phyloP scores from a whole-genome alignment of 2,113 vertebrate species.

The Bos javanicus region DNA sequence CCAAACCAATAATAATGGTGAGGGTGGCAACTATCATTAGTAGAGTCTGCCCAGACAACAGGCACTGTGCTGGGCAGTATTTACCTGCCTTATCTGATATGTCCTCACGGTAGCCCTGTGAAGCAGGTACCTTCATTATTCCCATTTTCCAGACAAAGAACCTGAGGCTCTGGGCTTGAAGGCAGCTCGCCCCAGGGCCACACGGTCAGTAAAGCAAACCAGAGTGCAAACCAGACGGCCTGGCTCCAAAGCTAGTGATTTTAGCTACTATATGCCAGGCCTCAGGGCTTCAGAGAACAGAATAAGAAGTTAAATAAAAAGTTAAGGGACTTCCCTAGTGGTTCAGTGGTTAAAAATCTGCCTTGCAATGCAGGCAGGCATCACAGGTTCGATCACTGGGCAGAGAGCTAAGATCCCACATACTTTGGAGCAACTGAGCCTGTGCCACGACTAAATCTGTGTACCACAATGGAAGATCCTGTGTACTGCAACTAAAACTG shows the following conservation, averaged over 20 bases:
- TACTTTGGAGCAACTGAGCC: neutral
- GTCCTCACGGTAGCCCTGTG: neutral
- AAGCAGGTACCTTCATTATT: neutral
- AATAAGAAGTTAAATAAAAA: neutral
- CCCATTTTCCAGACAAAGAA: neutral
- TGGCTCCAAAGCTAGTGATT: neutral
- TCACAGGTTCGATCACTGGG: neutral
- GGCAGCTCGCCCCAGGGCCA: neutral
- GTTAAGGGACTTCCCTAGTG: neutral
- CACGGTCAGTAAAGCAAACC: neutral
- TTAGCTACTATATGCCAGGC: neutral
- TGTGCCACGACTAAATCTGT: neutral
- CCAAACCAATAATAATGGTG: neutral
- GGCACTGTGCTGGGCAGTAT: neutral
- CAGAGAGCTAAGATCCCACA: neutral
- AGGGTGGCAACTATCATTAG: neutral
- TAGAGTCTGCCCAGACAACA: neutral
- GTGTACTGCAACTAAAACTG: neutral
- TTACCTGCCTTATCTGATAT: neutral
- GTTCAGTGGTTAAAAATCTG: neutral
- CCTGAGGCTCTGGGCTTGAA: neutral
- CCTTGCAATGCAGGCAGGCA: neutral
- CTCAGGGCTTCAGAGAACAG: neutral
- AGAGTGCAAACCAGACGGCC: neutral
- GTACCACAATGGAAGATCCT: neutral